phyloP scores from a whole-genome alignment of 2,797 vertebrate species.

The Enteromius unitaeniatus region DNA sequence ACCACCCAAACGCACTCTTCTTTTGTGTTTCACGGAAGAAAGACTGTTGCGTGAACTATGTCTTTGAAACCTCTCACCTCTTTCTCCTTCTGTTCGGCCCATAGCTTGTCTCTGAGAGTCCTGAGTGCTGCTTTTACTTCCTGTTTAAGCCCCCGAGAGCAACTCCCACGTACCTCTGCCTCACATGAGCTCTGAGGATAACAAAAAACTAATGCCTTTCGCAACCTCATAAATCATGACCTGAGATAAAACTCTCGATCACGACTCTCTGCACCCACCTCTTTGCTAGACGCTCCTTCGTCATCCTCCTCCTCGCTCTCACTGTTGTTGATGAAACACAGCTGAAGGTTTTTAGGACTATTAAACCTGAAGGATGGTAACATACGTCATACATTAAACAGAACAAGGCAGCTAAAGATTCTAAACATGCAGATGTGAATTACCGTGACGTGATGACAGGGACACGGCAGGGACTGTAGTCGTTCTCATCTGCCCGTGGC shows the following conservation, averaged over 20 bases:
- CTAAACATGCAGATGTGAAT: conserved; percentile 30
- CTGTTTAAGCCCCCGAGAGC: conserved; percentile 58
- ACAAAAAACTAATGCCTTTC: conserved; percentile 34
- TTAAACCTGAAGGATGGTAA: conserved; percentile 59
- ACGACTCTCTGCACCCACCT: conserved; percentile 49
- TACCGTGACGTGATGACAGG: conserved; percentile 60
- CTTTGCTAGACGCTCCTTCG: conserved; percentile 55
- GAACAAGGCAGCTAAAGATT: neutral
- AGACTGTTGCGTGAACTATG: neutral
- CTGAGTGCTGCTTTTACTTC: conserved; percentile 63
- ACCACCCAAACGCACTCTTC: neutral
- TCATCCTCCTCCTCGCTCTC: conserved; percentile 67
- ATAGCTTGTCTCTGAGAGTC: conserved; percentile 62
- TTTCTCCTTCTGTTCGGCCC: conserved; percentile 59
- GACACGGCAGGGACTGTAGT: conserved; percentile 52
- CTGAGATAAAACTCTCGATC: neutral
- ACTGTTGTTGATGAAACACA: conserved; percentile 71
- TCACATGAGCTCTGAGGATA: conserved; percentile 50
- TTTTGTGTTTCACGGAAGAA: conserved; percentile 7
- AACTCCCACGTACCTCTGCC: conserved; percentile 38
- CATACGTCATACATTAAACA: neutral
- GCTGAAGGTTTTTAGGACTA: conserved; percentile 67
- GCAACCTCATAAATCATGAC: conserved; percentile 21
- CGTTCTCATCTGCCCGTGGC: conserved; percentile 48
- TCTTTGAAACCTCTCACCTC: conserved; percentile 54